Evolutionary conservation across 35 echinoderm and acorn worm species (phyloP), one percentile per base, ranked within the genome.

Genomic region (Ophioderma brevispina): DNA sequence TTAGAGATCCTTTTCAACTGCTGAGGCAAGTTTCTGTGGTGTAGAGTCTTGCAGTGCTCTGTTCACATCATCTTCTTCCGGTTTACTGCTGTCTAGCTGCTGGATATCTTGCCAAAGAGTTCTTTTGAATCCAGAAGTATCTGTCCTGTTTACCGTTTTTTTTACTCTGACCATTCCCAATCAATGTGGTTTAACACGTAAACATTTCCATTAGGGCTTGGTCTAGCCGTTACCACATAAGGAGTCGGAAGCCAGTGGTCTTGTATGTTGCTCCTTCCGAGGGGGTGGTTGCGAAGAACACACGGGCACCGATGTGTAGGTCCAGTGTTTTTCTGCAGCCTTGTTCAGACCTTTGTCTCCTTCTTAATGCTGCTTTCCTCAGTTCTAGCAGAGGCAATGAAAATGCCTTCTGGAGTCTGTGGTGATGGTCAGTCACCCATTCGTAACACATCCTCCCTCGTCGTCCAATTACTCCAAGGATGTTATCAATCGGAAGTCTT

Each of bases 401-500:
- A 25, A 94, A 88, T 31, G 95, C 92, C 6, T 55, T 36, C 21
- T 77, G 59, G 1, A 97, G 80, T n/a, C 89, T 50, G 21, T 81
- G 31, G n/a, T 94, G 89, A 59, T 97, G 95, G 31, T 88, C 77
- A 2, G 17, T 49, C 1, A 90, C 63, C 80, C 89, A 94, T 30
- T 82, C 32, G 32, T 91, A 0, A 39, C 59, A 77, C 17, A 8
- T 32, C 75, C 40, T 18, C 33, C 35, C 33, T 25, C 21, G 25
- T 38, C 33, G 8, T 82, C 76, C 64, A 59, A 28, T 78, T 3
- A 89, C 28, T 21, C 87, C 92, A 2, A 97, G 70, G 1, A 89
- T 1, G 56, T 83, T 85, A 49, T 97, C 92, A 34, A 94, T 64
- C 76, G 95, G 95, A 28, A 94, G 40, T 18, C 70, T 87, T 37